Base-by-base conservation (phyloP, 2,797 vertebrate species). In the Nannoperca australis region DNA sequence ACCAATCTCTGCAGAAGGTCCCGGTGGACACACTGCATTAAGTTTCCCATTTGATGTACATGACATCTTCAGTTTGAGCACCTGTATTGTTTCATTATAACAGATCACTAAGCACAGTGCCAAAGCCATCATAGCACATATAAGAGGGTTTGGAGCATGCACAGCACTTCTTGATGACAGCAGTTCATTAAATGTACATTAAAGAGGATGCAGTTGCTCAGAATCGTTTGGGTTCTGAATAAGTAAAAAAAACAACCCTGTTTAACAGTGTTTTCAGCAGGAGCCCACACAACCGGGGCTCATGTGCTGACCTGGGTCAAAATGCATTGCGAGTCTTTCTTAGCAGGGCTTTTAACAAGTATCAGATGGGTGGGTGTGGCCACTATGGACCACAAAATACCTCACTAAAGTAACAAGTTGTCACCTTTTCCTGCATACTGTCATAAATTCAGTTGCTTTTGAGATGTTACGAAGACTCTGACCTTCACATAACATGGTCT, bases 341-440 rank as follows among this genome's bases (percentile, higher is more conserved):
- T n/a, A 20, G 14, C 32, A 44, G 0, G 22, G 11, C 64, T 56
- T 71, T 77, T 18, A 60, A 79, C 27, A 22, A 68, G 69, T 62
- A 75, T 68, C 66, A 69, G 55, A 84, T 68, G 76, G 70, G 69
- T 82, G 82, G 47, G 56, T 51, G n/a, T 70, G 55, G 63, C 7
- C 45, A 10, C 12, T 12, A 17, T 17, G n/a, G 15, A 60, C 59
- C 50, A 65, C 24, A 51, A 15, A 32, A 47, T 9, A 73, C 14
- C 0, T 49, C 62, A 66, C 7, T 20, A 7, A 55, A 34, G 30
- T 34, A 36, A 61, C 2, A 42, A 45, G 42, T 17, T 40, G 44
- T 22, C 24, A 22, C 44, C 15, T 64, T 53, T 38, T 14, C 7
- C 17, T 45, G 27, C 6, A 14, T 12, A 7, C 2, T 18, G 24